Evolutionary conservation across 2,797 vertebrate genomes (phyloP).

Genomic region (Ambastaia sidthimunki): DNA sequence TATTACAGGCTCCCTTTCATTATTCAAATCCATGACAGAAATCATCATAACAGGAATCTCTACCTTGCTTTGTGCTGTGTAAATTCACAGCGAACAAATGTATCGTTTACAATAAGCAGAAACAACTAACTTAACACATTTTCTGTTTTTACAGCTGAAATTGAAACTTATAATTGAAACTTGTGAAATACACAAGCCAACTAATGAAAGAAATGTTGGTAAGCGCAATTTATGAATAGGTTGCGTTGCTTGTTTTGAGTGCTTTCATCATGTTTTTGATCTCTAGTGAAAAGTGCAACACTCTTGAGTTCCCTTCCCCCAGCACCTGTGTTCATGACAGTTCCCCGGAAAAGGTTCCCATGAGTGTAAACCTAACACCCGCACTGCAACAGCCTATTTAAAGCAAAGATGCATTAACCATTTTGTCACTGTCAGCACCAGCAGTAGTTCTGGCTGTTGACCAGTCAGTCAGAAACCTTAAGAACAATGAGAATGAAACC

Average conservation of each 20-base stretch:
- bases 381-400: conserved; percentile 55
- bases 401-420: conserved; percentile 30
- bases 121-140: neutral
- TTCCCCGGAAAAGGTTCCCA: conserved; percentile 40
- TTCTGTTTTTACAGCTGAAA: neutral
- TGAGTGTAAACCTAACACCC: conserved; percentile 50
- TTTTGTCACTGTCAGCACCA: conserved; percentile 4
- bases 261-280: conserved; percentile 4
- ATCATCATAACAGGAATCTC: neutral
- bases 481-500: neutral
- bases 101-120: neutral
- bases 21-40: neutral
- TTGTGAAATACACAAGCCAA: too few relatives aligned
- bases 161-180: too few relatives aligned
- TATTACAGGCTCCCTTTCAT: neutral
- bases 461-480: neutral
- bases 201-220: too few relatives aligned
- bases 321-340: conserved; percentile 21
- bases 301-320: conserved; percentile 35
- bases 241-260: conserved; percentile 16
- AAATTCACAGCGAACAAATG: neutral
- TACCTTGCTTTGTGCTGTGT: too few relatives aligned
- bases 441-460: neutral
- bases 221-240: too few relatives aligned
- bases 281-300: conserved; percentile 27